Conservation (phyloP, 2,888 invertebrate genomes). For the Drosophila basisetae region DNA sequence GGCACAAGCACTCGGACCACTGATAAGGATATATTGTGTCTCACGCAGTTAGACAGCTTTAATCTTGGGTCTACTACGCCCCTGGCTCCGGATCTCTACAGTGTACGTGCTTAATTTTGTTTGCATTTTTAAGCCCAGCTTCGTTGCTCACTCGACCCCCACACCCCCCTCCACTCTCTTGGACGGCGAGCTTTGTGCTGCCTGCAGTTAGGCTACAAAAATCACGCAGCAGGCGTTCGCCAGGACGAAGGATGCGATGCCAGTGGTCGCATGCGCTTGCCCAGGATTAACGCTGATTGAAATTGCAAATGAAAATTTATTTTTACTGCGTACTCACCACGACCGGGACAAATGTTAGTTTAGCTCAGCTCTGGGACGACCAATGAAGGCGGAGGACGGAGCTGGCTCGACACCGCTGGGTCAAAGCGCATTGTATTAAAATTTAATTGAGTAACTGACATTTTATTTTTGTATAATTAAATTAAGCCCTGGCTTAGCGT, state of each 20-base stretch:
- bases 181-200: conserved; percentile 11
- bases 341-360: conserved; percentile 65
- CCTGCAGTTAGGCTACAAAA: conserved; percentile 81
- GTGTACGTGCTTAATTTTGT: conserved; percentile 81
- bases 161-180: not conserved
- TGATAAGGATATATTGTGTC: conserved; percentile 82
- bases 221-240: conserved; percentile 68
- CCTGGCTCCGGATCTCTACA: conserved; percentile 48
- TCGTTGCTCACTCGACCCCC: conserved; percentile 23
- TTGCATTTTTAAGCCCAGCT: conserved; percentile 81
- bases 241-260: conserved; percentile 34
- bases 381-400: not conserved
- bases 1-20: conserved; percentile 29
- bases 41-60: conserved; percentile 82
- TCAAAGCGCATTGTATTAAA: conserved; percentile 79
- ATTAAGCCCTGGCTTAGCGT: conserved; percentile 84
- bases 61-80: conserved; percentile 65
- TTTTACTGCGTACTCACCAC: conserved; percentile 71
- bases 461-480: conserved; percentile 85
- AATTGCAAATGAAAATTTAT: conserved; percentile 85
- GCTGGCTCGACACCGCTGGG: conserved; percentile 20
- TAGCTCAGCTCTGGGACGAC: conserved; percentile 56
- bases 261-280: conserved; percentile 77
- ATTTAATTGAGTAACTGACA: conserved; percentile 85
- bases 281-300: conserved; percentile 85